Percentiles rank a stretch among this genome's conserved stretches.
These are phyloP conservation scores for Eupeodes corollae DNA, from an alignment of 1,140 invertebrate genomes.

Conservation along the genomic window DNA sequence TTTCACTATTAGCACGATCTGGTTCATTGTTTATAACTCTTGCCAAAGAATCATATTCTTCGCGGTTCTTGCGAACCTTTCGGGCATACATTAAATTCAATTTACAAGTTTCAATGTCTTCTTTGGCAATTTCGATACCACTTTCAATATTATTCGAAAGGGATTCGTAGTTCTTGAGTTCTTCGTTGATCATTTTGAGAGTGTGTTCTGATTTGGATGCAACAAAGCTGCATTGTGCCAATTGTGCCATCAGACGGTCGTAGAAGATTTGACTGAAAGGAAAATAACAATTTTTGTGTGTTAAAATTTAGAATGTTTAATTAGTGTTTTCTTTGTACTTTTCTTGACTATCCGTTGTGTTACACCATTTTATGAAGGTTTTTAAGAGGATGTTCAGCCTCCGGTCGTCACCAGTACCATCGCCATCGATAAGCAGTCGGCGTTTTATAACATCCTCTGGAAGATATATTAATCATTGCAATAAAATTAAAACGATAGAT, in stretches of 20 bases:
- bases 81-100: constrained; percentile 66
- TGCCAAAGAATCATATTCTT: constrained; percentile 86
- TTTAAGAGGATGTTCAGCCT: constrained; percentile 76
- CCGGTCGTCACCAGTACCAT: constrained; percentile 90
- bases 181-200: constrained; percentile 69
- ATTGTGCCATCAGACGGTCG: constrained; percentile 67
- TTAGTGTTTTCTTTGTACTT: constrained; percentile 46
- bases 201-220: constrained; percentile 72
- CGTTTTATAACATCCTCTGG: constrained; percentile 82
- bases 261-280: constrained; percentile 47
- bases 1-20: constrained; percentile 70
- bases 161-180: constrained; percentile 73
- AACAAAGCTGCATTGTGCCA: constrained; percentile 79
- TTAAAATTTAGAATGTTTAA: too few species aligned
- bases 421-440: constrained; percentile 83
- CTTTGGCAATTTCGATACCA: constrained; percentile 62
- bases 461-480: too few species aligned
- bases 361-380: constrained; percentile 81
- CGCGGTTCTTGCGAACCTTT: constrained; percentile 72
- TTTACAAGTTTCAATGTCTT: constrained; percentile 66
- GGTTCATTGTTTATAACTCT: constrained; percentile 83
- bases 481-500: too few species aligned
- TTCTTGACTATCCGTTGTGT: constrained; percentile 53
- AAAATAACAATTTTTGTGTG: not conserved
- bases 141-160: constrained; percentile 64